phyloP scores from a whole-genome alignment of 2,797 vertebrate genomes.

The Smutsia gigantea region DNA sequence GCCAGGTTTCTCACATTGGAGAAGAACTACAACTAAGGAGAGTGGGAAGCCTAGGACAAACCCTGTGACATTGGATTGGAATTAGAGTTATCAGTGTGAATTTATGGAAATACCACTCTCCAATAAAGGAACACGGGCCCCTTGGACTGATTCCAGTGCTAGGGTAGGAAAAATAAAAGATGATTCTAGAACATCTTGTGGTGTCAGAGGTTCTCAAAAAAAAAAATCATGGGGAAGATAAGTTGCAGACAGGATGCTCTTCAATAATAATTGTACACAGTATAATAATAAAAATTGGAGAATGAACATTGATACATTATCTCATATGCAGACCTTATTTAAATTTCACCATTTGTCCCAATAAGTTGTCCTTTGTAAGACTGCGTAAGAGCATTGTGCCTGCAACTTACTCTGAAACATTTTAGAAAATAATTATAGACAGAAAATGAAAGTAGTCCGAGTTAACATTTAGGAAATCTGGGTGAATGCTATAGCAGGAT shows the following conservation, averaged over 20 bases:
- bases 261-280: neutral
- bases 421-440: neutral
- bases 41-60: neutral
- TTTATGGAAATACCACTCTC: neutral
- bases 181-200: neutral
- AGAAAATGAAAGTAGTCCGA: constrained; percentile 1
- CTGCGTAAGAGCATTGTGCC: neutral
- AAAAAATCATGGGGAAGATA: neutral
- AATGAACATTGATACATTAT: neutral
- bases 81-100: neutral
- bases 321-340: neutral
- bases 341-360: neutral
- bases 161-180: neutral
- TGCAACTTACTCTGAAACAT: neutral
- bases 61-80: neutral
- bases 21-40: neutral
- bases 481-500: neutral
- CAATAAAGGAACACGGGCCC: neutral
- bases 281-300: neutral
- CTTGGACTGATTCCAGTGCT: neutral
- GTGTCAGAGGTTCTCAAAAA: neutral
- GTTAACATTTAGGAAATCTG: neutral
- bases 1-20: neutral
- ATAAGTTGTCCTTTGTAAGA: neutral
- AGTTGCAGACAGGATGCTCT: neutral